phyloP scores from a whole-genome alignment of 2,113 vertebrate genomes.

The Puffinus mauretanicus region DNA sequence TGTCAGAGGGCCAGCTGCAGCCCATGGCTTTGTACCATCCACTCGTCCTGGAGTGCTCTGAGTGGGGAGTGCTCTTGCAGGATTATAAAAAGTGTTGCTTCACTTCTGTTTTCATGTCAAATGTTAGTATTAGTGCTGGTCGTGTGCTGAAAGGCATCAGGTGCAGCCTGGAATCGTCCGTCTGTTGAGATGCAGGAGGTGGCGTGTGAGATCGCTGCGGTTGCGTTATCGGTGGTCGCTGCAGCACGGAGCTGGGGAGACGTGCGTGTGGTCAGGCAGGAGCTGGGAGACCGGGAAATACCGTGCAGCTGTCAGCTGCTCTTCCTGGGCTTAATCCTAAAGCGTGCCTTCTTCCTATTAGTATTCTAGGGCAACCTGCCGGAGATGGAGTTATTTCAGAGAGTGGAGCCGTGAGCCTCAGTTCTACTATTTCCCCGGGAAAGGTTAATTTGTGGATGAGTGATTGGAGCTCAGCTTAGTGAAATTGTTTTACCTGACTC shows the following conservation, averaged over 20 bases:
- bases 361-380: not conserved
- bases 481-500: not conserved
- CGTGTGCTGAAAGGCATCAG: not conserved
- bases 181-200: not conserved
- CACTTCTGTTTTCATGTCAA: not conserved
- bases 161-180: fast-evolving
- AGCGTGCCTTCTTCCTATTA: not conserved
- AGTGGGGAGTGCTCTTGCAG: not conserved
- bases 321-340: not conserved
- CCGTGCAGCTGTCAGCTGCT: fast-evolving
- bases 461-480: not conserved
- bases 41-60: fast-evolving
- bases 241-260: not conserved
- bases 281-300: not conserved
- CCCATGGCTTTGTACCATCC: not conserved
- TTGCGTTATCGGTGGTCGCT: fast-evolving
- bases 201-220: not conserved
- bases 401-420: not conserved
- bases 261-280: fast-evolving
- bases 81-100: not conserved
- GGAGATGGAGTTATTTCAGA: not conserved
- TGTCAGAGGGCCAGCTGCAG: too few species aligned
- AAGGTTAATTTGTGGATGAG: not conserved
- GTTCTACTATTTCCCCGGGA: not conserved
- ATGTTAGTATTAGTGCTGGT: not conserved